A percentile compares a stretch with the other conserved stretches of the same genome.
Conservation (phyloP, 2,888 invertebrate genomes). For the Oeneis ivallda region DNA sequence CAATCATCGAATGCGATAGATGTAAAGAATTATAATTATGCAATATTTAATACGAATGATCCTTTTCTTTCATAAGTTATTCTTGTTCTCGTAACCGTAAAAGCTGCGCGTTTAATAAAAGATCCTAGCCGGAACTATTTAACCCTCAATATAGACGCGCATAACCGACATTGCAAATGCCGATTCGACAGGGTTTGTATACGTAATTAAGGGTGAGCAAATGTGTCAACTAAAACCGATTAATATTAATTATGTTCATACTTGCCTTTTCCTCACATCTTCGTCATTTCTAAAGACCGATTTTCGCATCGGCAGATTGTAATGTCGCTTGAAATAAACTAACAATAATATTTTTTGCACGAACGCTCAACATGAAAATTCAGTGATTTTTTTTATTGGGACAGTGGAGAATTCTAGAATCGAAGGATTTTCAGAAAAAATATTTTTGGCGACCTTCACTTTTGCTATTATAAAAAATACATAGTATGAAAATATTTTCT, state of each 20-base stretch:
- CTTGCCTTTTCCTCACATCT: background rate
- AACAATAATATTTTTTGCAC: slow-evolving; percentile 5
- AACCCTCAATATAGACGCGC: background rate
- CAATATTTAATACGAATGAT: too few species aligned
- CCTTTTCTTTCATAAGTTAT: slow-evolving; percentile 11
- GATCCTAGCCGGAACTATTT: background rate
- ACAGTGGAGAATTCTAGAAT: background rate
- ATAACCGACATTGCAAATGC: background rate
- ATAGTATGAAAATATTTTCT: too few species aligned
- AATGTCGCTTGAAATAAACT: background rate
- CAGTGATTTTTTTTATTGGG: background rate
- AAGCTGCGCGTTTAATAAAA: background rate
- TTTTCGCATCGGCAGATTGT: slow-evolving; percentile 6
- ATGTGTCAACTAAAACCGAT: background rate
- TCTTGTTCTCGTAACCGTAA: background rate
- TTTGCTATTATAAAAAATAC: background rate
- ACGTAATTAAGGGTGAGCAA: background rate
- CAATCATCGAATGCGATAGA: background rate
- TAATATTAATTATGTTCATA: background rate
- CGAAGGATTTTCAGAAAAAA: slow-evolving; percentile 2
- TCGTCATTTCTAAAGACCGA: too few species aligned
- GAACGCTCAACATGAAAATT: background rate
- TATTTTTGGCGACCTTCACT: background rate
- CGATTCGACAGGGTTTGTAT: background rate
- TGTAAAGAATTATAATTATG: background rate